phyloP scores from a whole-genome alignment of 2,888 invertebrate genomes.

The Alloplasta piceator region DNA sequence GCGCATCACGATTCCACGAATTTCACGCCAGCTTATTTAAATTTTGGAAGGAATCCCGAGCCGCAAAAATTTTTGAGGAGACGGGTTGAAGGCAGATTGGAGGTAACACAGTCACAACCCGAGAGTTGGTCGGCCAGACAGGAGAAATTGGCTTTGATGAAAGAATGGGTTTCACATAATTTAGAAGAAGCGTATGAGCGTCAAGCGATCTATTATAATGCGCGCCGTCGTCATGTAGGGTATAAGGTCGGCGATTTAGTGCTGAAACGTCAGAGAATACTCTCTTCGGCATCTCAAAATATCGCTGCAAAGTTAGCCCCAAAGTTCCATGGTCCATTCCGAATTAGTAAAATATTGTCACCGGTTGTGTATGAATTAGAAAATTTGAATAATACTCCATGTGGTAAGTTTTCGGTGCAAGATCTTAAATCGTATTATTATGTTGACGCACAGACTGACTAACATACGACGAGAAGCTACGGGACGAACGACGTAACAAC shows the following conservation, averaged over 20 bases:
- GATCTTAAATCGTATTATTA: neutral
- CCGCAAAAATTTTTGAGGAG: neutral
- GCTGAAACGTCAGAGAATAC: neutral
- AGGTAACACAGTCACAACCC: neutral
- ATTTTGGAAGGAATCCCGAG: neutral
- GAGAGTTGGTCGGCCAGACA: neutral
- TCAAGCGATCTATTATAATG: neutral
- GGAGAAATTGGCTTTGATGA: neutral
- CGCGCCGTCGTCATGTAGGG: neutral
- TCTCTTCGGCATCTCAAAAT: too few species aligned
- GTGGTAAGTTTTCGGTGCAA: neutral
- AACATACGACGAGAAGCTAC: too few species aligned
- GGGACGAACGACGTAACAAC: slow-evolving; percentile 55
- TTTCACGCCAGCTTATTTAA: too few species aligned
- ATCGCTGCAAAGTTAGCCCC: slow-evolving; percentile 10
- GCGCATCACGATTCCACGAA: too few species aligned
- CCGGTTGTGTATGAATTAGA: slow-evolving; percentile 1
- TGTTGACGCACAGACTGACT: neutral
- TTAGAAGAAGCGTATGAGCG: slow-evolving; percentile 9
- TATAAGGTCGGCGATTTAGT: slow-evolving; percentile 4
- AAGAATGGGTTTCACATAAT: neutral
- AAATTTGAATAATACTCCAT: neutral
- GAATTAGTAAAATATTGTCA: neutral
- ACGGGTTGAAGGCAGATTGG: neutral
- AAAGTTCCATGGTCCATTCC: slow-evolving; percentile 7